Conservation (phyloP, 2,888 invertebrate species). For the Hypercompe scribonia region DNA sequence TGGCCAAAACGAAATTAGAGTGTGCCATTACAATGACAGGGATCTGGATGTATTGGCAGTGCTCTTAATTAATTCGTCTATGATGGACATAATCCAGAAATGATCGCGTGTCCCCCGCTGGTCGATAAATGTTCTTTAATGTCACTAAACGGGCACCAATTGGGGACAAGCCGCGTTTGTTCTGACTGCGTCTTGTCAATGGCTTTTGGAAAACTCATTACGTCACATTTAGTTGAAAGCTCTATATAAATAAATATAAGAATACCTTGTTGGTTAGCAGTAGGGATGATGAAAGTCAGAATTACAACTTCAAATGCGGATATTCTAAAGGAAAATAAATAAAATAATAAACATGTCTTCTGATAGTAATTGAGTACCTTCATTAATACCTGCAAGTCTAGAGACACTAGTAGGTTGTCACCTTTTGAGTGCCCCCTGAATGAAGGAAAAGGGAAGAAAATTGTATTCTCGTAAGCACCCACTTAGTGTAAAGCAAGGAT, state of each 20-base stretch:
- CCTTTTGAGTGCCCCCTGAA: no score
- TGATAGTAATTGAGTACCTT: no score
- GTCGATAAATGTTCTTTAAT: constrained; percentile 82
- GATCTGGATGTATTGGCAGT: constrained; percentile 70
- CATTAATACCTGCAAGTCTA: no score
- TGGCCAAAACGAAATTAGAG: constrained; percentile 34
- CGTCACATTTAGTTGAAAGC: not conserved
- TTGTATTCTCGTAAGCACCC: not conserved
- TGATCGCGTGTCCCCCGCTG: constrained; percentile 77
- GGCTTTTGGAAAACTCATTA: constrained; percentile 4
- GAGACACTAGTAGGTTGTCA: no score
- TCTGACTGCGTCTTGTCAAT: constrained; percentile 27
- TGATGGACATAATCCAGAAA: constrained; percentile 84
- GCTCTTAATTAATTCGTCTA: constrained; percentile 83
- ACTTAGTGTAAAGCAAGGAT: not conserved
- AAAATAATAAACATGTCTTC: no score
- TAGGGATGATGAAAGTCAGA: not conserved
- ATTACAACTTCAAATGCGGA: not conserved
- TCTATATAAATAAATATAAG: not conserved
- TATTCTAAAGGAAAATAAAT: no score
- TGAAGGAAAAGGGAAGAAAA: no score
- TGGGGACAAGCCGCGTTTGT: constrained; percentile 46
- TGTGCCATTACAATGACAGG: constrained; percentile 51
- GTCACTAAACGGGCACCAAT: constrained; percentile 68
- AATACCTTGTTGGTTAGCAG: not conserved